Evolutionary conservation across 2,113 vertebrate species (phyloP), one percentile per base, ranked within the genome.

Genomic region (Sander lucioperca): DNA sequence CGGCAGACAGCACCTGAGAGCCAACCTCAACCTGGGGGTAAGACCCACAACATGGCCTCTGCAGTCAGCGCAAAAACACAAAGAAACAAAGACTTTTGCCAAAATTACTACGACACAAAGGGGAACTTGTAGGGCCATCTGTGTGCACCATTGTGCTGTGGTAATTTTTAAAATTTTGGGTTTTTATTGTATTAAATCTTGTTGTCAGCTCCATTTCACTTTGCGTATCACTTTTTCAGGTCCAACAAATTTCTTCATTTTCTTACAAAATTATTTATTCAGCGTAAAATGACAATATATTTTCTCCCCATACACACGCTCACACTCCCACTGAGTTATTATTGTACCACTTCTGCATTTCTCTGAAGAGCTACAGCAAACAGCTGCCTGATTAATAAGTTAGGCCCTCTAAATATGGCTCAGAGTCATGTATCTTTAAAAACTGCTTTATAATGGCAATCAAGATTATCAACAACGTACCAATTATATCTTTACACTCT

Each of bases 341-440:
- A 77, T 80, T 85, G 84, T 79, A 78, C 68, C 67, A 79, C 87
- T 64, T 65, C 87, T 87, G 77, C 65, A 83, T 86, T 84, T 82
- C 92, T 91, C 88, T 61, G 84, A 82, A 93, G 89, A 93, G 87
- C 90, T 88, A 74, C 86, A 84, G 89, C 93, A 94, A 95, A 95
- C 94, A 95, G 91, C 94, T 94, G 93, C 93, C 89, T 92, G 91
- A 95, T 96, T 91, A 95, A 94, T 96, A 95, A 95, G 92, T 94
- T 80, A 95, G 88, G 82, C 87, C 79, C 89, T 89, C 92, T 95
- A 94, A 95, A 94, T 94, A 91, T 96, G 91, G 94, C 95, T 96
- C 90, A 92, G 84, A 95, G 94, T 94, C 93, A 96, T 95, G 93
- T 94, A 94, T 95, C 92, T 94, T 94, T 93, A 91, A 94, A 94